Base-by-base conservation (phyloP, 2,113 vertebrate genomes). In the Forbesichthys agassizii region DNA sequence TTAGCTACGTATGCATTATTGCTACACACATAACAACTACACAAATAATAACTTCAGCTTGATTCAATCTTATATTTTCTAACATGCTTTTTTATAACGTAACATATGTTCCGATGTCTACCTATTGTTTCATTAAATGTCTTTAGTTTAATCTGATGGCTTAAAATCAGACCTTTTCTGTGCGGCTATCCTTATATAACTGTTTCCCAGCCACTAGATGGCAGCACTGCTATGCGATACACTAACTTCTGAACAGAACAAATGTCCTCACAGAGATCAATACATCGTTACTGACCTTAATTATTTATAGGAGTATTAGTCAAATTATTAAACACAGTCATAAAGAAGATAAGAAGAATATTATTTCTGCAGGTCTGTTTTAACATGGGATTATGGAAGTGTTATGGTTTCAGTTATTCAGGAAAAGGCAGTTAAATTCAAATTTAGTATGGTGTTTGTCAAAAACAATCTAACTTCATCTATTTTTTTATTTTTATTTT, bases 251-350 rank as follows among this genome's bases (percentile, higher is more conserved):
- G 13, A 3, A 12, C 5, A 52, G 10, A 52, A 11, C 49, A 7
- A 10, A 4, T 52, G 0, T 42, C 61, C 78, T 65, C 86, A 86
- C 69, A 75, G 63, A 66, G 69, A 33, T 33, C 12, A 76, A 75
- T 85, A 81, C 82, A 81, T 74, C 75, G 73, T 56, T 56, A 56
- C 85, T 83, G 82, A 86, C 11, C 82, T 86, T 76, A 73, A 52
- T 78, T 79, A 59, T 82, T 71, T 79, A 72, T 51, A 75, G 80
- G 73, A 79, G 73, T 64, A 53, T 12, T 55, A 55, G 82, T 79
- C 78, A n/a, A 84, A 84, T 88, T 86, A 86, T 76, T 57, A 11
- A 56, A 67, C 36, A 61, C 80, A 84, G 86, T 86, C 5, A 8
- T 42, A 42, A 6, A 42, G 4, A 42, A 42, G 7, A 5, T 27